A percentile compares a stretch with the other conserved stretches of the same genome.
These are phyloP conservation scores for Hemiscyllium ocellatum DNA, from an alignment of 2,113 vertebrate species.

Conservation along the genomic window DNA sequence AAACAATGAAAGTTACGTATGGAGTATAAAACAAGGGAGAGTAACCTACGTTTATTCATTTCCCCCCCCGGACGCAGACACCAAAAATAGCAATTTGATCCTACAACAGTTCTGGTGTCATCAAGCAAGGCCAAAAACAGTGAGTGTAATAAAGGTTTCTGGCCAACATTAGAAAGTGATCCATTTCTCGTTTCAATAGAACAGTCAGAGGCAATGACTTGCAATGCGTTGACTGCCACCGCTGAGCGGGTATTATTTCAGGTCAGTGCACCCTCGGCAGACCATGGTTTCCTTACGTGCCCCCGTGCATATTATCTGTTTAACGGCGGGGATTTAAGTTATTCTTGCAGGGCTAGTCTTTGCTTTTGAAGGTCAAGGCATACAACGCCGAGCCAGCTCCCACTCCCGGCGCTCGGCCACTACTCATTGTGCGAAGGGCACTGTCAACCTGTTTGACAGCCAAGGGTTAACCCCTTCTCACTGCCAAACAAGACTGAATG, in stretches of 20 bases:
- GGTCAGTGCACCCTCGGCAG: not conserved
- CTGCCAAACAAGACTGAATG: not conserved
- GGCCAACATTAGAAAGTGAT: not conserved
- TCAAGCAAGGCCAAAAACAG: not conserved
- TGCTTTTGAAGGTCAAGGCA: not conserved
- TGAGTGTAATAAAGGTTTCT: not conserved
- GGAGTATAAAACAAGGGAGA: not conserved
- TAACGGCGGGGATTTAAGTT: not conserved
- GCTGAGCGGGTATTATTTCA: not conserved
- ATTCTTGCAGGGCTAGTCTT: not conserved
- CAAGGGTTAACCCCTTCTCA: not conserved
- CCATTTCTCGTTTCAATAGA: not conserved
- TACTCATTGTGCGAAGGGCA: slow-evolving; percentile 9
- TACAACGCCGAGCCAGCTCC: not conserved
- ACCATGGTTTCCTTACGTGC: not conserved
- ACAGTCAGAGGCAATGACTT: not conserved
- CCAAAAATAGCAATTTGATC: not conserved
- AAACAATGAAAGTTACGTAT: not conserved
- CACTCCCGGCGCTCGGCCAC: not conserved
- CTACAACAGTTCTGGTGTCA: not conserved
- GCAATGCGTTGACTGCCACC: not conserved
- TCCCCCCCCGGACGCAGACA: not conserved
- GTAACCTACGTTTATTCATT: not conserved
- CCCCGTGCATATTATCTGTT: not conserved
- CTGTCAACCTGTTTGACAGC: slow-evolving; percentile 17